A percentile compares a stretch with the other conserved stretches of the same genome.
phyloP scores from a whole-genome alignment of 2,888 invertebrate species.

The Eristalinus aeneus region DNA sequence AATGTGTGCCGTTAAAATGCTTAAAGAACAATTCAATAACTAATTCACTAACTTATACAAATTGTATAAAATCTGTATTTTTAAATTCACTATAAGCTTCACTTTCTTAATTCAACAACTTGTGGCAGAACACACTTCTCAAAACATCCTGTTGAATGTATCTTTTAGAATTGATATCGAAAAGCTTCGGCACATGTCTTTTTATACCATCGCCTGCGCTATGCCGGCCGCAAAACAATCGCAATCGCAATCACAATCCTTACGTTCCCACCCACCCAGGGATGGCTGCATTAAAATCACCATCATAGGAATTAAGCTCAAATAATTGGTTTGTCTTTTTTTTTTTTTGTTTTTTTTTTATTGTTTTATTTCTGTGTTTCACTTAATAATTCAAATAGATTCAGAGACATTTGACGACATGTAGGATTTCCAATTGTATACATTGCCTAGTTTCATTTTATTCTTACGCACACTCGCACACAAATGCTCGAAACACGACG shows the following conservation, averaged over 20 bases:
- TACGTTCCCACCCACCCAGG: constrained; percentile 24
- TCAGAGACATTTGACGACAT: constrained; percentile 22
- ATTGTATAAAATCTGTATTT: not conserved
- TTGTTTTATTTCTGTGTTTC: not conserved
- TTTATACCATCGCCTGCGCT: constrained; percentile 70
- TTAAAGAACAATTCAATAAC: not conserved
- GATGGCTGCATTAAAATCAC: constrained; percentile 57
- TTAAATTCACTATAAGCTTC: not conserved
- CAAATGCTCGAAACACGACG: not conserved
- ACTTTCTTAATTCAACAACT: constrained; percentile 11
- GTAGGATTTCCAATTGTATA: constrained; percentile 22
- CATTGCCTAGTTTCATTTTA: constrained; percentile 6
- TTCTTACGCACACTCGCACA: constrained; percentile 1
- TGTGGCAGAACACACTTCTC: constrained; percentile 38
- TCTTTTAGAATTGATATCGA: constrained; percentile 72
- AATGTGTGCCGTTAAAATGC: not conserved
- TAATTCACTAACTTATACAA: not conserved
- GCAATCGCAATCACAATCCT: constrained; percentile 36
- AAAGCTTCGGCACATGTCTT: constrained; percentile 71
- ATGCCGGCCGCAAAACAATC: constrained; percentile 54
- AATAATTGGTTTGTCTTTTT: constrained; percentile 27
- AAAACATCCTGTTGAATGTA: constrained; percentile 73
- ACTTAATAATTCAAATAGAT: constrained; percentile 62
- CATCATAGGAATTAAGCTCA: constrained; percentile 66
- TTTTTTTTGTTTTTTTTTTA: constrained; percentile 20